These are phyloP conservation scores for Gymnoscopelus braueri DNA, from an alignment of 2,797 vertebrate genomes.

Conservation along the genomic window DNA sequence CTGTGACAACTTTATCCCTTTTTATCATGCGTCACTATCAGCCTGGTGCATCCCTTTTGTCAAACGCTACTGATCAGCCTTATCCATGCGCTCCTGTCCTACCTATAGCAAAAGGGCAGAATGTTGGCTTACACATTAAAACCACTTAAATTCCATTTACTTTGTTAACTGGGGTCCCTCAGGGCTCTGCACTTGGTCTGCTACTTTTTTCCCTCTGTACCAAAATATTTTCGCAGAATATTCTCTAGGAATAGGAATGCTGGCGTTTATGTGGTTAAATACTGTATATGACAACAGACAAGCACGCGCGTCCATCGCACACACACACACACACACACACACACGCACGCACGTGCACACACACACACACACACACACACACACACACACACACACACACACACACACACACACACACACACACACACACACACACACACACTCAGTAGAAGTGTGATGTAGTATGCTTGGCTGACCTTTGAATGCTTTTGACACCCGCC, in stretches of 20 bases:
- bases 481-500: slow-evolving; percentile 64
- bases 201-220: too few relatives aligned
- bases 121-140: not conserved
- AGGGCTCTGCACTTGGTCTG: too few relatives aligned
- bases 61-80: not conserved
- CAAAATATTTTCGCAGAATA: too few relatives aligned
- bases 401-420: not conserved
- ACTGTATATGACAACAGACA: slow-evolving; percentile 14
- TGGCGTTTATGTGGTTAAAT: too few relatives aligned
- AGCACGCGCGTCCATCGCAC: not conserved
- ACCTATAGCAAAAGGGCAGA: not conserved
- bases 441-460: slow-evolving; percentile 1
- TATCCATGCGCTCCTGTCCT: too few relatives aligned
- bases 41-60: not conserved
- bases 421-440: not conserved
- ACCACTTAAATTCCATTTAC: not conserved
- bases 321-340: not conserved
- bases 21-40: too few relatives aligned
- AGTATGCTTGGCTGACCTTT: slow-evolving; percentile 60
- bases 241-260: too few relatives aligned
- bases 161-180: not conserved
- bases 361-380: not conserved
- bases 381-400: not conserved
- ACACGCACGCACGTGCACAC: not conserved
- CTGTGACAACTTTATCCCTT: slow-evolving; percentile 25